Percentiles rank a stretch among this genome's conserved stretches.
Conservation (phyloP, 2,888 invertebrate species). For the Chrysomela aeneicollis region DNA sequence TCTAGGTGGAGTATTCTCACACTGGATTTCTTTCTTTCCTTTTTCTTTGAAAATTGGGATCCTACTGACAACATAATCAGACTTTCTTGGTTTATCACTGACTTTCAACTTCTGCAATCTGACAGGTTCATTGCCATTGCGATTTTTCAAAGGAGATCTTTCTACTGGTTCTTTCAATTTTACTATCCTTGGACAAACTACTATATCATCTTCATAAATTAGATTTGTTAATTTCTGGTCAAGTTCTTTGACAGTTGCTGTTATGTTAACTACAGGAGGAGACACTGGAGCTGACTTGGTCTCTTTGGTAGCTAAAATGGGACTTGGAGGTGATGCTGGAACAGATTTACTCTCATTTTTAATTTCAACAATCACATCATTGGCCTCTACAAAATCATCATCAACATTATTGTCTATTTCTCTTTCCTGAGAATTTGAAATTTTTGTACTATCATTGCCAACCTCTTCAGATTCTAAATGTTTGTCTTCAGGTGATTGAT, state of each 20-base stretch:
- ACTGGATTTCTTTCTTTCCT: slow-evolving; percentile 50
- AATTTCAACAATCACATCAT: slow-evolving; percentile 11
- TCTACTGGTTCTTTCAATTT: slow-evolving; percentile 48
- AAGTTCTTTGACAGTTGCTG: slow-evolving; percentile 53
- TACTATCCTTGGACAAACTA: slow-evolving; percentile 51
- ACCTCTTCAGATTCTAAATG: too few relatives aligned
- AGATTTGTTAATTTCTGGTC: slow-evolving; percentile 63
- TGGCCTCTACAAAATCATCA: neutral
- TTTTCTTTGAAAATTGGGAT: slow-evolving; percentile 58
- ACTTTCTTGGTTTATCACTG: slow-evolving; percentile 55
- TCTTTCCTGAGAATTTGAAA: slow-evolving; percentile 11
- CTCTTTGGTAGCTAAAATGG: slow-evolving; percentile 18
- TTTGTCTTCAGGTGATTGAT: neutral
- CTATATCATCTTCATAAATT: slow-evolving; percentile 67
- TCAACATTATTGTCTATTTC: neutral
- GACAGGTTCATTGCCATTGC: slow-evolving; percentile 48
- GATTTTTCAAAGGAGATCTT: slow-evolving; percentile 53
- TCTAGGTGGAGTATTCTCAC: slow-evolving; percentile 59
- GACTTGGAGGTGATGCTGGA: slow-evolving; percentile 35
- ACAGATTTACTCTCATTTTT: slow-evolving; percentile 31
- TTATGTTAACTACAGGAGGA: slow-evolving; percentile 42
- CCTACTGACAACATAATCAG: slow-evolving; percentile 49
- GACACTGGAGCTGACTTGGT: slow-evolving; percentile 32
- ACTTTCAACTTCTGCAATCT: slow-evolving; percentile 53
- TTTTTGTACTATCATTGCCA: neutral